Percentiles rank a stretch among this genome's conserved stretches.
These are phyloP conservation scores for Ctenochaetus hawaiiensis DNA, from an alignment of 2,797 vertebrate genomes.

Conservation along the genomic window DNA sequence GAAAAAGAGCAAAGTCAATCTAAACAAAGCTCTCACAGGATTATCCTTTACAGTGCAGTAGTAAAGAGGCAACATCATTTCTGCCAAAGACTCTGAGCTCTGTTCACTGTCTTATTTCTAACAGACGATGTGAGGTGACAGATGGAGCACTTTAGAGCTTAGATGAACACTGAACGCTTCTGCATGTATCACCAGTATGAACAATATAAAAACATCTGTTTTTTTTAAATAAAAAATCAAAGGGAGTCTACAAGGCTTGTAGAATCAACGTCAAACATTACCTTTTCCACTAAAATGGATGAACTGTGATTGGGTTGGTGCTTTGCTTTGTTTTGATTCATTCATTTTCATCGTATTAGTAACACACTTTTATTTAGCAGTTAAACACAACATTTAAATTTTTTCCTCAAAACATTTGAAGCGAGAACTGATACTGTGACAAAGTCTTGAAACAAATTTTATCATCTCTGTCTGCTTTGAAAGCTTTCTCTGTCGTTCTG, in stretches of 20 bases:
- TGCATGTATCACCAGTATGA: background rate
- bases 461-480: too few relatives aligned
- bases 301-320: too few relatives aligned
- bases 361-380: too few relatives aligned
- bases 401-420: too few relatives aligned
- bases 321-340: too few relatives aligned
- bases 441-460: too few relatives aligned
- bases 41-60: background rate
- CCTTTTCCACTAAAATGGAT: too few relatives aligned
- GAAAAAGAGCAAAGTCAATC: conserved; percentile 35
- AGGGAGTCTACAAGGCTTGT: background rate
- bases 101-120: background rate
- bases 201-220: background rate
- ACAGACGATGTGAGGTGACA: too few relatives aligned
- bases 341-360: too few relatives aligned
- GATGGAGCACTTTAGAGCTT: background rate
- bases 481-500: too few relatives aligned
- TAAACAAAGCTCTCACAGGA: conserved; percentile 19
- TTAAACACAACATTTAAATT: too few relatives aligned
- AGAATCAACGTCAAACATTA: background rate
- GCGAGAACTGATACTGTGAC: too few relatives aligned
- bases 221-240: background rate
- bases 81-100: background rate
- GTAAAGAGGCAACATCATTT: background rate
- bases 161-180: background rate